Percentiles rank a stretch among this genome's conserved stretches.
These are phyloP conservation scores for Morinoia aosen DNA, from an alignment of 2,888 invertebrate species.

Conservation along the genomic window DNA sequence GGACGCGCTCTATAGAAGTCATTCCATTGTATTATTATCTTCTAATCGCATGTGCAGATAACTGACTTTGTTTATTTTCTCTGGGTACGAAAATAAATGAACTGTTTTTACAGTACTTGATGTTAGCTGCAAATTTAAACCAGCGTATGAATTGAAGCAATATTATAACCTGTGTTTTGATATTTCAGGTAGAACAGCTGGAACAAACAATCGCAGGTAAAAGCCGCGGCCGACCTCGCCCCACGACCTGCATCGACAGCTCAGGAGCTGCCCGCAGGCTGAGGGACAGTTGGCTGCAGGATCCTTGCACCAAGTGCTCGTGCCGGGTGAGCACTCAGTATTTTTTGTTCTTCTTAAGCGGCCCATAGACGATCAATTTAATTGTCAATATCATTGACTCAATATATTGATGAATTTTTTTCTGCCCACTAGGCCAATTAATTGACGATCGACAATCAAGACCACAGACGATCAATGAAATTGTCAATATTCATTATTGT, in stretches of 20 bases:
- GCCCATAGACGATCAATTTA: too few species aligned
- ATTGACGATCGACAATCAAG: too few species aligned
- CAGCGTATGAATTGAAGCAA: background rate
- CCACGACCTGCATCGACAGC: conserved; percentile 57
- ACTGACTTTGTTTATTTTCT: too few species aligned
- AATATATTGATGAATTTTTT: too few species aligned
- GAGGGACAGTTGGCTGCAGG: conserved; percentile 62
- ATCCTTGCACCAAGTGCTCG: conserved; percentile 60
- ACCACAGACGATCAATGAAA: too few species aligned
- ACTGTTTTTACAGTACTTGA: background rate
- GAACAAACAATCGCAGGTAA: background rate
- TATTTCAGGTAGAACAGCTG: background rate
- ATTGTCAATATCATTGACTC: too few species aligned
- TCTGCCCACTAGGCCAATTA: too few species aligned
- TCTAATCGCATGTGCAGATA: background rate
- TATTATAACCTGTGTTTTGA: background rate
- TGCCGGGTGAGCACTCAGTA: conserved; percentile 57
- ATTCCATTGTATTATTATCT: background rate
- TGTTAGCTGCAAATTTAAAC: background rate
- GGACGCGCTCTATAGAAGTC: background rate
- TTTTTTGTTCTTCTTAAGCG: background rate
- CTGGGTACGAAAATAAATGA: too few species aligned
- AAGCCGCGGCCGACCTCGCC: background rate
- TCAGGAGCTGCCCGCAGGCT: conserved; percentile 49
- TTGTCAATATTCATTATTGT: too few species aligned